These are phyloP conservation scores for Steromphala cineraria DNA, from an alignment of 2,888 invertebrate species.

Conservation along the genomic window DNA sequence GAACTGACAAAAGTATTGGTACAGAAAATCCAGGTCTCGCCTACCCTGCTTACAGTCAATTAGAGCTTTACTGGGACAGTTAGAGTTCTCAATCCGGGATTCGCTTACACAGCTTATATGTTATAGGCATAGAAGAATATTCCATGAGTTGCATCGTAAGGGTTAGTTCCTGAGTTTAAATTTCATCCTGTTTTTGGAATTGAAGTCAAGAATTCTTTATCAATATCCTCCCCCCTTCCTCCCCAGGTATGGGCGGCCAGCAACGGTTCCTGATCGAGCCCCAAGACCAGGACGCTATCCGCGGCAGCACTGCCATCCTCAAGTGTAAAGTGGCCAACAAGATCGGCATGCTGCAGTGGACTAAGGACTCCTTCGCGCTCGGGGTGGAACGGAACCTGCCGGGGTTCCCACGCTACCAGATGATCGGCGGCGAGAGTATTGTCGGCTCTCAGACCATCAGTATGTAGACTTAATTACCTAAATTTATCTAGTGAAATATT, in stretches of 20 bases:
- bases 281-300: constrained; percentile 90
- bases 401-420: constrained; percentile 93
- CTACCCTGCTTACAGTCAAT: too few relatives aligned
- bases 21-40: too few relatives aligned
- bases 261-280: constrained; percentile 96
- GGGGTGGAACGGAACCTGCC: constrained; percentile 92
- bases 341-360: constrained; percentile 95
- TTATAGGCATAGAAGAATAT: too few relatives aligned
- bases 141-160: too few relatives aligned
- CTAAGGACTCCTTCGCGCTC: constrained; percentile 95
- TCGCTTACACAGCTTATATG: too few relatives aligned
- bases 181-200: too few relatives aligned
- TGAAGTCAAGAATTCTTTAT: too few relatives aligned
- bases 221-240: background rate
- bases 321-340: constrained; percentile 94
- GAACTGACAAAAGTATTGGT: too few relatives aligned
- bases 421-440: constrained; percentile 86
- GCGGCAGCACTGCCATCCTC: constrained; percentile 90
- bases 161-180: too few relatives aligned
- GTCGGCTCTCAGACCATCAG: constrained; percentile 32
- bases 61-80: too few relatives aligned
- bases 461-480: constrained; percentile 22
- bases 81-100: too few relatives aligned
- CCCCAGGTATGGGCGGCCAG: constrained; percentile 73
- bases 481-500: too few relatives aligned